A percentile compares a stretch with the other conserved stretches of the same genome.
These are phyloP conservation scores for Lycocerus yunnanus DNA, from an alignment of 2,888 invertebrate species.

Conservation along the genomic window DNA sequence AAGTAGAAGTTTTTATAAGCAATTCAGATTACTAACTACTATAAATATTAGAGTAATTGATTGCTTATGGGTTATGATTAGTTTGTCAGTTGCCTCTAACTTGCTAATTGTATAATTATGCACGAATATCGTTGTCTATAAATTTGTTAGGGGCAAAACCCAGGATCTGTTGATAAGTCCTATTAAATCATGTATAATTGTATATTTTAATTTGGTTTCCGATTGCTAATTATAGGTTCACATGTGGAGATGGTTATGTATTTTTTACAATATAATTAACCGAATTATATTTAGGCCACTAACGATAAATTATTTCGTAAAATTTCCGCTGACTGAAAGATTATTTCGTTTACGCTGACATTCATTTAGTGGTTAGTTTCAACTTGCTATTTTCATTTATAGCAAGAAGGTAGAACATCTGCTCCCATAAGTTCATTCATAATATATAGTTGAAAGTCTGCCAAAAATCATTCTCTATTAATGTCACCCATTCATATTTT, in stretches of 20 bases:
- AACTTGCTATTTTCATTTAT: background rate
- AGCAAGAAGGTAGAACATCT: background rate
- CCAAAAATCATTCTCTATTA: background rate
- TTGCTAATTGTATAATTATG: background rate
- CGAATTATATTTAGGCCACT: background rate
- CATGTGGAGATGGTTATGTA: background rate
- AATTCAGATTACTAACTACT: too few species aligned
- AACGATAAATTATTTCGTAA: background rate
- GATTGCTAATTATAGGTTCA: background rate
- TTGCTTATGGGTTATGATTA: background rate
- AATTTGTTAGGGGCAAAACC: background rate
- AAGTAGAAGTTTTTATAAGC: too few species aligned
- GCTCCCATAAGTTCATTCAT: background rate
- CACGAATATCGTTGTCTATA: background rate
- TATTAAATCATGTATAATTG: background rate
- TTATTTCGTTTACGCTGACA: background rate
- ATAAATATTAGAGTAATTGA: background rate
- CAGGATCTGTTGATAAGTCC: background rate
- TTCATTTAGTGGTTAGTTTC: background rate
- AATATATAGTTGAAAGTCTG: background rate
- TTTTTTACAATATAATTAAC: background rate
- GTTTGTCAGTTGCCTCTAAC: background rate
- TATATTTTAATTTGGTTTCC: background rate
- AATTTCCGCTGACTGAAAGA: background rate
- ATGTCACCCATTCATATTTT: background rate